These are phyloP conservation scores for Proterorhinus semilunaris DNA, from an alignment of 2,113 vertebrate species.

Conservation along the genomic window DNA sequence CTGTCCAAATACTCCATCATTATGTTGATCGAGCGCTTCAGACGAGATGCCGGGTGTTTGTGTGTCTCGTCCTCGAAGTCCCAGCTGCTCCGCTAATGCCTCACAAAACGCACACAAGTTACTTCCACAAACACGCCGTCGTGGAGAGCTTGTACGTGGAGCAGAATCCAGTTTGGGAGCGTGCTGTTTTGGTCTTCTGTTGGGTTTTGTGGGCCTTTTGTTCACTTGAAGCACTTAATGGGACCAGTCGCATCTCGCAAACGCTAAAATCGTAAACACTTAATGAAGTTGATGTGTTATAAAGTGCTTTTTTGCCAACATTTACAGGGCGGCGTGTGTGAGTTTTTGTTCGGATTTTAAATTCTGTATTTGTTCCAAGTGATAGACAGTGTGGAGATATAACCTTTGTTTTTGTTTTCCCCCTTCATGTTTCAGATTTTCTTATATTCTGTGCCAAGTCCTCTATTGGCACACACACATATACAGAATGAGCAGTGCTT, in stretches of 20 bases:
- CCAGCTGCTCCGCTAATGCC: constrained; percentile 72
- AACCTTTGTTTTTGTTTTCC: not conserved
- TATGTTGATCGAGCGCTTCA: constrained; percentile 64
- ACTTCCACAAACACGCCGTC: constrained; percentile 40
- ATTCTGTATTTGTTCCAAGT: no score
- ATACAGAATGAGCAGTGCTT: constrained; percentile 5
- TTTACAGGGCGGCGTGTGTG: no score
- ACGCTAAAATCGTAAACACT: not conserved
- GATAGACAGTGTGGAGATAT: no score
- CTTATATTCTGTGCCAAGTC: not conserved
- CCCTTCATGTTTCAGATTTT: not conserved
- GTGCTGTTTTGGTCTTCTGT: not conserved
- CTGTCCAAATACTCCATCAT: constrained; percentile 72
- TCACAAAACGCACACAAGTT: constrained; percentile 50
- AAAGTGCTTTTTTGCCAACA: not conserved
- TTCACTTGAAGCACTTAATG: not conserved
- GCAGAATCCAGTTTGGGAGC: constrained; percentile 11
- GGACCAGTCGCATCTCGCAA: not conserved
- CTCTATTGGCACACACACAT: not conserved
- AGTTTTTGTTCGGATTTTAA: no score
- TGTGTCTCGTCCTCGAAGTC: constrained; percentile 64
- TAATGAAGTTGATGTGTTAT: not conserved
- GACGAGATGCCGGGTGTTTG: constrained; percentile 58
- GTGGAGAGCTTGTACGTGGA: constrained; percentile 21
- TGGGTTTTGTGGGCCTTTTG: not conserved